phyloP scores from a whole-genome alignment of 1,140 invertebrate genomes.

The Chymomyza costata region DNA sequence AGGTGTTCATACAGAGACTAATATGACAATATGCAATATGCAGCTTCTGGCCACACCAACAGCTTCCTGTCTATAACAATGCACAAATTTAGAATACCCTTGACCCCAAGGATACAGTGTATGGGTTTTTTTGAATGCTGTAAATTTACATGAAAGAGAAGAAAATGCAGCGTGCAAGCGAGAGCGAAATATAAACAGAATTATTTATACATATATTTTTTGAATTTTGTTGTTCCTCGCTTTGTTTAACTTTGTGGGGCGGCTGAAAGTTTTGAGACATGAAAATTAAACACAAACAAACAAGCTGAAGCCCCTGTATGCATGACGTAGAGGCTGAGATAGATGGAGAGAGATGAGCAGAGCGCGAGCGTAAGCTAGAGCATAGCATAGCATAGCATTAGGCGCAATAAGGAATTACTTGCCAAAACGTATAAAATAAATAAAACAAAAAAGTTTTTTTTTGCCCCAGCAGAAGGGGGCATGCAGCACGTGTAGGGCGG shows the following conservation, averaged over 20 bases:
- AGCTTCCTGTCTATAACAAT: no score
- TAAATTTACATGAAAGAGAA: conserved; percentile 38
- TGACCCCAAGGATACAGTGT: no score
- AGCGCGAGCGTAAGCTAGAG: neutral
- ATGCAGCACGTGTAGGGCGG: conserved; percentile 26
- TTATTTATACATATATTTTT: no score
- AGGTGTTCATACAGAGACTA: no score
- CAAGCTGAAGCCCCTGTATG: conserved; percentile 4
- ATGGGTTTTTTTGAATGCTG: conserved; percentile 66
- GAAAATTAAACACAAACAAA: conserved; percentile 9
- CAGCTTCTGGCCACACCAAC: no score
- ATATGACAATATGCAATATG: no score
- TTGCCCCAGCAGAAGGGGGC: conserved; percentile 20
- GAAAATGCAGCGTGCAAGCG: neutral
- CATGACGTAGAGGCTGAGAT: no score
- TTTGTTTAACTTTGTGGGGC: conserved; percentile 57
- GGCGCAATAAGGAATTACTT: conserved; percentile 57
- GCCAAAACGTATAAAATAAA: conserved; percentile 59
- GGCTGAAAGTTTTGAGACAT: neutral
- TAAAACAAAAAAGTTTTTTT: conserved; percentile 53
- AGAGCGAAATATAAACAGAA: conserved; percentile 18
- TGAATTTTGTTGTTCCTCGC: no score
- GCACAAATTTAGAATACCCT: no score
- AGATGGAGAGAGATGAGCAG: neutral
- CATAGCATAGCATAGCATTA: conserved; percentile 48